phyloP scores from a whole-genome alignment of 2,797 vertebrate species.

The Momotus momota region DNA sequence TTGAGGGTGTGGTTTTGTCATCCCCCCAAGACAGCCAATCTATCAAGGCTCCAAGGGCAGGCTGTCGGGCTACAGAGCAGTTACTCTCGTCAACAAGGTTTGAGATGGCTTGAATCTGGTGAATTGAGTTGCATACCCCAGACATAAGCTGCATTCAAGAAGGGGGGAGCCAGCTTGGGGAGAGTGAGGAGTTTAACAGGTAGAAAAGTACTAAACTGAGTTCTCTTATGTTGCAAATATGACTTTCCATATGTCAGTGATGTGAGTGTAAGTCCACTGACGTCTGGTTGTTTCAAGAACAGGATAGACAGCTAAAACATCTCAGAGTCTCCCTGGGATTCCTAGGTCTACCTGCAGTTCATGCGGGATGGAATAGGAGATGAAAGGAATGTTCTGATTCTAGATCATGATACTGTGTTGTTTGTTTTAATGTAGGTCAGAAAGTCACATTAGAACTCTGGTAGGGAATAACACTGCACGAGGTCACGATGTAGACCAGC shows the following conservation, averaged over 20 bases:
- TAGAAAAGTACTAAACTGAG: not conserved
- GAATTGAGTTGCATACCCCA: not conserved
- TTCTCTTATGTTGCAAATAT: not conserved
- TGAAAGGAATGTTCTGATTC: not conserved
- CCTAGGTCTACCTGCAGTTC: not conserved
- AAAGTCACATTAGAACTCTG: not conserved
- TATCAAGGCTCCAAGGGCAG: not conserved
- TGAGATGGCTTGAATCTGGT: not conserved
- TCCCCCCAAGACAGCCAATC: not conserved
- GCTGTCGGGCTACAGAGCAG: not conserved
- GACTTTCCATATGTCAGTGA: not conserved
- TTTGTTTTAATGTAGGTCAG: constrained; percentile 1
- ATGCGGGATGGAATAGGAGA: not conserved
- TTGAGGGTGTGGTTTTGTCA: not conserved
- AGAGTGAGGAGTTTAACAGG: not conserved
- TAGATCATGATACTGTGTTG: not conserved
- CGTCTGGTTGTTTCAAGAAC: not conserved
- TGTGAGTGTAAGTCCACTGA: not conserved
- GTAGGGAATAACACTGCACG: not conserved
- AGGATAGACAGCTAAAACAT: not conserved
- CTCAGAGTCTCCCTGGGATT: not conserved
- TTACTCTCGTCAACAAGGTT: not conserved
- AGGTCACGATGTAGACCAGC: not conserved
- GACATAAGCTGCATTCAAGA: not conserved
- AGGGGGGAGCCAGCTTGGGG: not conserved